Base-by-base conservation (phyloP, 2,888 invertebrate species). In the Eudemis profundana region DNA sequence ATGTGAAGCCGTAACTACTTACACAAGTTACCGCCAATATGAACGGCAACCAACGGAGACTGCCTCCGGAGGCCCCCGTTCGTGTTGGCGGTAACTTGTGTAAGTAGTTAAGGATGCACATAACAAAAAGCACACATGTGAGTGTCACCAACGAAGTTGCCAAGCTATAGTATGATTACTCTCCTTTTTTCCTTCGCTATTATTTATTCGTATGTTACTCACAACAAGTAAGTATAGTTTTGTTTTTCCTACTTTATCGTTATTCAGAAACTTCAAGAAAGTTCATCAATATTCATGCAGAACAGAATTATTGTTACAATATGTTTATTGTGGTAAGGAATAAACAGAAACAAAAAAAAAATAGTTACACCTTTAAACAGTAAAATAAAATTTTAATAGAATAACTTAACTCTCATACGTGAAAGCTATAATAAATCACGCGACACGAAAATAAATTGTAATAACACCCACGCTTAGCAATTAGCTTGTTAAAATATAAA, bases 391-490 rank as follows among this genome's bases (percentile, higher is more conserved):
- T 29, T 56, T 14, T 17, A 47, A 47, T 59, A 38, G 47, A 47
- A 59, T 59, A 59, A 36, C 36, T 59, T 47, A 59, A 36, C 29
- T 14, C n/a, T 29, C 61, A 50, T 19, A 64, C 36, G 15, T 64
- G 44, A 49, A 47, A 42, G 4, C n/a, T 21, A 23, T 49, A n/a
- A 57, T 56, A 56, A 63, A 63, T 63, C 56, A 57, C 38, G 33
- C 15, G 49, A 27, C 50, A 51, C 33, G 44, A 51, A 59, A 64
- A 59, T 59, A 59, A 59, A 59, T 64, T 29, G 51, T 59, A 59
- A 50, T 51, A 50, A 17, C 23, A 27, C 57, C 49, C 40, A 49
- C 56, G 40, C 27, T 14, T 36, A 44, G 50, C 57, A 64, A 59
- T 57, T 59, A 44, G 36, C 36, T 19, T 51, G 50, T 36, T 44